phyloP scores from a whole-genome alignment of 37 sponge, comb jelly and placozoan genomes.

The Corticium candelabrum region DNA sequence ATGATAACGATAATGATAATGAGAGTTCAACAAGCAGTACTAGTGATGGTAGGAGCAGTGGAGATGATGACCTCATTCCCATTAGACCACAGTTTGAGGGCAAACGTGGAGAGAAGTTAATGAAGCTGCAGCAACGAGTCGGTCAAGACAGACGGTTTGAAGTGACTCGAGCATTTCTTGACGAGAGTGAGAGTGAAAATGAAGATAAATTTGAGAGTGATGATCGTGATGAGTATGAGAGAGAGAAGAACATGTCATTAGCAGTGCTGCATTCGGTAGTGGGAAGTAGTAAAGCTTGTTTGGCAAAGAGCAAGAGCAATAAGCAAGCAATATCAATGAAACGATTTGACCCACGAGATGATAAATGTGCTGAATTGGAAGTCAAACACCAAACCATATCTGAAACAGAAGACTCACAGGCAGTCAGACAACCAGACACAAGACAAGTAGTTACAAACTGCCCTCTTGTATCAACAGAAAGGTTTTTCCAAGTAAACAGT shows the following conservation, averaged over 20 bases:
- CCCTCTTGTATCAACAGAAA: neutral
- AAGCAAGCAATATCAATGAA: neutral
- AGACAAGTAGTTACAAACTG: neutral
- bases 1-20: neutral
- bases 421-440: neutral
- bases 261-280: neutral
- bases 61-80: neutral
- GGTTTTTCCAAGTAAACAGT: neutral
- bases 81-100: slow-evolving; percentile 22
- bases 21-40: too few species aligned
- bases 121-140: slow-evolving; percentile 31
- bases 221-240: neutral
- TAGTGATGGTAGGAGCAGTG: neutral
- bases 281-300: neutral
- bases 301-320: neutral
- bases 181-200: slow-evolving; percentile 1
- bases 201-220: neutral
- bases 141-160: slow-evolving; percentile 30
- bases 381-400: neutral
- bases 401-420: too few species aligned
- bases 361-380: neutral
- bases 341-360: neutral
- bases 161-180: slow-evolving; percentile 28
- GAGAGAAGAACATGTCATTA: neutral
- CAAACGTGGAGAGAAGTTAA: slow-evolving; percentile 30